Evolutionary conservation across 2,113 vertebrate genomes (phyloP).

Genomic region (Hyaena hyaena): DNA sequence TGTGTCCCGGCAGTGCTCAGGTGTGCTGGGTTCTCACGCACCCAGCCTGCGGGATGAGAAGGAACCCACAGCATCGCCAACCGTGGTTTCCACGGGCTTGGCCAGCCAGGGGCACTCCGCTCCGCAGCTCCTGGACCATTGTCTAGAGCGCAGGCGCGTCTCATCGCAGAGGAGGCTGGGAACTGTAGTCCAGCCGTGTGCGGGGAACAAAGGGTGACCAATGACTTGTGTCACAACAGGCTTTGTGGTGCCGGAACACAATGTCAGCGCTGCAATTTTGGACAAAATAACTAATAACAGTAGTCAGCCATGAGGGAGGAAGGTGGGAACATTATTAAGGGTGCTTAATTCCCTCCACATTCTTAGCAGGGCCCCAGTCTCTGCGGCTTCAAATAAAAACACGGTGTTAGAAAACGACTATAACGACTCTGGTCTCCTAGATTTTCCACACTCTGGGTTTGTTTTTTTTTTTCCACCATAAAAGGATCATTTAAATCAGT

Average conservation of each 20-base stretch:
- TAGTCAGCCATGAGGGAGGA: background rate
- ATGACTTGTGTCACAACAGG: background rate
- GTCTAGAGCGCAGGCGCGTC: no score
- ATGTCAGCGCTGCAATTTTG: background rate
- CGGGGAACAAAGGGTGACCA: background rate
- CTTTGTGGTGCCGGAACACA: background rate
- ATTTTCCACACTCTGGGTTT: background rate
- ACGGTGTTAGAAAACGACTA: background rate
- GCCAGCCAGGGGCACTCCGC: fast-evolving
- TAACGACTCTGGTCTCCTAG: background rate
- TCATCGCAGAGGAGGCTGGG: background rate
- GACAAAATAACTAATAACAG: background rate
- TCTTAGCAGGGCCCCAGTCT: background rate
- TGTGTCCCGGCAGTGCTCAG: background rate
- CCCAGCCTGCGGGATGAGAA: background rate
- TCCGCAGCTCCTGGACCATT: fast-evolving
- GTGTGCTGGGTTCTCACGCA: background rate
- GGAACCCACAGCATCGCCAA: background rate
- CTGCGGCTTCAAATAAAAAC: background rate
- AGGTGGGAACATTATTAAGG: background rate
- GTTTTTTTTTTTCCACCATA: background rate
- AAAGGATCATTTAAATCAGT: background rate
- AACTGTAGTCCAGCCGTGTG: background rate
- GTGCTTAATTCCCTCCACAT: background rate
- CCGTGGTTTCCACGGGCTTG: background rate